Base-by-base conservation (phyloP, 2,888 invertebrate species). In the Dasypogon diadema region DNA sequence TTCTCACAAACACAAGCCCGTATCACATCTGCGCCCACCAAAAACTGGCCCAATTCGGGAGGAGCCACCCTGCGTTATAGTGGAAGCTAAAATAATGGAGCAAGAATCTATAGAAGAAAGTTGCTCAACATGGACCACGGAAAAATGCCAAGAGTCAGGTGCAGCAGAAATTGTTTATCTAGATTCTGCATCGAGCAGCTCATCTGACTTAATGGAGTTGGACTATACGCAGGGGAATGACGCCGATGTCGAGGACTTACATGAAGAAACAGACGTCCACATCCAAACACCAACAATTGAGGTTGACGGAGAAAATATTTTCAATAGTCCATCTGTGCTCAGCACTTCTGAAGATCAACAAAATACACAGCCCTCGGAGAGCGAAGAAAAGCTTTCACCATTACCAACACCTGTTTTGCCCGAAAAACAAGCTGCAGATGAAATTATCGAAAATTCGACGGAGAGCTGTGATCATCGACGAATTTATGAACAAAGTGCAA, bases 81-180 rank as follows among this genome's bases (percentile, higher is more conserved):
- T 92, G n/a, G 91, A 89, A 75, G 87, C 91, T 4, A 90, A 90
- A 85, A 82, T 91, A 30, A 86, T 89, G 80, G 89, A 90, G 8
- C 81, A 82, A 74, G 85, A 87, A 34, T 87, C 87, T 78, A 81
- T 89, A n/a, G 87, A 88, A 80, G 90, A 90, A 83, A 88, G 89
- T 46, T 88, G 90, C 78, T 89, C 89, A 2, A 87, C 88, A 56
- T 88, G 89, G 87, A 87, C 87, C 10, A 86, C 88, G 48, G 78
- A 75, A 56, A 55, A 21, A 77, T 83, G 86, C 81, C 89, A 89
- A 78, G 87, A 88, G 82, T 85, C 89, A 77, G 87, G 88, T 60
- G 90, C 89, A 2, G 91, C 91, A 22, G 93, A 93, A 85, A 83
- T 92, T 10, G 91, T 92, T 1, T 92, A 89, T 83, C 86, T 92